Conservation (phyloP, 2,797 vertebrate genomes). For the Eupleurogrammus muticus region DNA sequence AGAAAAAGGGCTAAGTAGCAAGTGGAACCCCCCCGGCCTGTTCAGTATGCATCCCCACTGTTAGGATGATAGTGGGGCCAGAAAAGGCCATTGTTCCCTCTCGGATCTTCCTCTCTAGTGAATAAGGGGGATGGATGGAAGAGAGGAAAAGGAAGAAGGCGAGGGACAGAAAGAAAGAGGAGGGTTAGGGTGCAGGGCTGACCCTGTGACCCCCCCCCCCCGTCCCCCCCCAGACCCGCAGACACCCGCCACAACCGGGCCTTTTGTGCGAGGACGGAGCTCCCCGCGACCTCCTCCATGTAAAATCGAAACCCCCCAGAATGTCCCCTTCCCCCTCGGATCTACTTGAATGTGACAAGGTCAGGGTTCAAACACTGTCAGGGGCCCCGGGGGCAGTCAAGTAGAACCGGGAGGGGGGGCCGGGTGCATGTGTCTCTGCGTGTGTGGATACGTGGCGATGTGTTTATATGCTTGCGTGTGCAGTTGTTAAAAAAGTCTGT, state of each 20-base stretch:
- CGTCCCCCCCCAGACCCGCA: too few species aligned
- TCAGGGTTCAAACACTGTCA: constrained; percentile 81
- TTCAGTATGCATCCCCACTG: constrained; percentile 83
- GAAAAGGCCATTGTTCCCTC: constrained; percentile 80
- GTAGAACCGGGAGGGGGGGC: constrained; percentile 61
- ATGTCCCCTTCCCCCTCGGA: constrained; percentile 45
- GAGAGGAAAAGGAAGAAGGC: constrained; percentile 77
- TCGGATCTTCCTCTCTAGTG: constrained; percentile 75
- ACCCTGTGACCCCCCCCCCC: constrained; percentile 72
- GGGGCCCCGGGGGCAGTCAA: constrained; percentile 71
- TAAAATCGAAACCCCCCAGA: constrained; percentile 72
- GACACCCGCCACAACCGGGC: constrained; percentile 77
- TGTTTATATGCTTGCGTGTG: constrained; percentile 53
- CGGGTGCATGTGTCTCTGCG: constrained; percentile 52
- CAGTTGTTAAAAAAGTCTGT: constrained; percentile 71
- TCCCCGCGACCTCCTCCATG: constrained; percentile 75
- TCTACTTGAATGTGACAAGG: constrained; percentile 81
- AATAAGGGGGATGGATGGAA: constrained; percentile 69
- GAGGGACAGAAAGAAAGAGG: constrained; percentile 79
- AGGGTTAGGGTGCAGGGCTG: constrained; percentile 71
- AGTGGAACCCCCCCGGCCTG: constrained; percentile 68
- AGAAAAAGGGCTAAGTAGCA: constrained; percentile 53
- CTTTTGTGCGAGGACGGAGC: constrained; percentile 77
- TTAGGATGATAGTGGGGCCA: constrained; percentile 78
- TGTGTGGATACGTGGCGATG: constrained; percentile 27